Evolutionary conservation across 1,140 invertebrate genomes (phyloP), one percentile per base, ranked within the genome.

Genomic region (Drosophila pseudoobscura): DNA sequence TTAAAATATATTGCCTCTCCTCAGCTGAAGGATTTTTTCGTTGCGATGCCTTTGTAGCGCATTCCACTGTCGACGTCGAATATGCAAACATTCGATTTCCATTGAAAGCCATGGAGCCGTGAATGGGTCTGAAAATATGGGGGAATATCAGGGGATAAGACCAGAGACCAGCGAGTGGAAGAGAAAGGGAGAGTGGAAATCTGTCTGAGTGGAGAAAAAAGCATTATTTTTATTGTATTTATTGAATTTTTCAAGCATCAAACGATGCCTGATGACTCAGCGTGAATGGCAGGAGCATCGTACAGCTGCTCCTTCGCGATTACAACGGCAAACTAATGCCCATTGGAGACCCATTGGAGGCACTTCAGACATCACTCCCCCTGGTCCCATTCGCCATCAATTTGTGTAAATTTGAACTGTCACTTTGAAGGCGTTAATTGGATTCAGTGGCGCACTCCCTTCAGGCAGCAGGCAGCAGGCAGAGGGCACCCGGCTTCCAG

Each of bases 341-440:
- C 41, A 54, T 17, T 39, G n/a, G 13, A 29, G 58, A 13, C 62
- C 24, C 35, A 39, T 39, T 17, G 49, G 31, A 44, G 35, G 31
- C 22, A 61, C 35, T 61, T 26, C 17, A 22, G 45, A 35, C 26
- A 3, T 51, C 8, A 6, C 44, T 11, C 9, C 43, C 26, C n/a
- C 29, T 58, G 1, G 31, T 4, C 11, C 26, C 43, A 5, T 2
- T 22, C 43, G 50, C 59, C 69, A 75, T 80, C 82, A 87, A 85
- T 88, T 82, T 87, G 82, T 87, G 82, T 88, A 88, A 87, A 87
- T 87, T 87, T 87, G 82, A 87, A 88, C 78, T 87, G 82, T 87
- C 82, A 87, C 82, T 87, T 87, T 87, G 78, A 87, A 87, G 83
- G 82, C 82, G 83, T 87, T 87, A 87, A 87, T 87, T 87, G 82